These are phyloP conservation scores for Calameuta filiformis DNA, from an alignment of 2,888 invertebrate genomes.

Conservation along the genomic window DNA sequence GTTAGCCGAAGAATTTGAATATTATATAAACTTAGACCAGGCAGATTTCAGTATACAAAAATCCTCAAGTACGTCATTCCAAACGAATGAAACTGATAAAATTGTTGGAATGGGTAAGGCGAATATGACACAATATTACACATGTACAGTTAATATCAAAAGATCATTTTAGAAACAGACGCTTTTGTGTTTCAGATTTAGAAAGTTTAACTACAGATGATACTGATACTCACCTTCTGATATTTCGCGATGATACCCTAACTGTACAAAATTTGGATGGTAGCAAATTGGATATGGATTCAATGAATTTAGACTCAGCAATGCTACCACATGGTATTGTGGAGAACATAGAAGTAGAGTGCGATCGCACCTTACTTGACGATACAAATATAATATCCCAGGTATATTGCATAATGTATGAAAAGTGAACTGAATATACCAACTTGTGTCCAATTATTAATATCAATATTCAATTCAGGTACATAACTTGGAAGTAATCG, in stretches of 20 bases:
- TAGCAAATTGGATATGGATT: conserved; percentile 52
- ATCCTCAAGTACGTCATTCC: conserved; percentile 41
- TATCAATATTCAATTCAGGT: conserved; percentile 34
- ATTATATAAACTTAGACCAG: conserved; percentile 69
- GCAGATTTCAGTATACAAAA: conserved; percentile 47
- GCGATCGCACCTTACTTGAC: conserved; percentile 48
- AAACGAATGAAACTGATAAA: conserved; percentile 50
- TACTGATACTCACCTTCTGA: conserved; percentile 54
- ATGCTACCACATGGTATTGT: conserved; percentile 51
- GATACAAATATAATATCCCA: conserved; percentile 53
- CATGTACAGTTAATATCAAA: not conserved
- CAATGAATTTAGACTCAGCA: conserved; percentile 55
- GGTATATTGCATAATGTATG: conserved; percentile 33
- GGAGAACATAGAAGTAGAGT: conserved; percentile 53
- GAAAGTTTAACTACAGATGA: conserved; percentile 53
- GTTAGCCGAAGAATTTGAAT: conserved; percentile 72
- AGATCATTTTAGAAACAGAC: not conserved
- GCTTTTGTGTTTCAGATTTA: conserved; percentile 43
- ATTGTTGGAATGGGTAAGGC: conserved; percentile 57
- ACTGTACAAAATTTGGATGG: conserved; percentile 53
- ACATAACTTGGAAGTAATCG: conserved; percentile 54
- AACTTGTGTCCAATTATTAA: not conserved
- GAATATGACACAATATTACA: not conserved
- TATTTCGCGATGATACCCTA: conserved; percentile 58
- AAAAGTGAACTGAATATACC: not conserved